These are phyloP conservation scores for Drosophila equinoxialis DNA, from an alignment of 1,140 invertebrate species.

Conservation along the genomic window DNA sequence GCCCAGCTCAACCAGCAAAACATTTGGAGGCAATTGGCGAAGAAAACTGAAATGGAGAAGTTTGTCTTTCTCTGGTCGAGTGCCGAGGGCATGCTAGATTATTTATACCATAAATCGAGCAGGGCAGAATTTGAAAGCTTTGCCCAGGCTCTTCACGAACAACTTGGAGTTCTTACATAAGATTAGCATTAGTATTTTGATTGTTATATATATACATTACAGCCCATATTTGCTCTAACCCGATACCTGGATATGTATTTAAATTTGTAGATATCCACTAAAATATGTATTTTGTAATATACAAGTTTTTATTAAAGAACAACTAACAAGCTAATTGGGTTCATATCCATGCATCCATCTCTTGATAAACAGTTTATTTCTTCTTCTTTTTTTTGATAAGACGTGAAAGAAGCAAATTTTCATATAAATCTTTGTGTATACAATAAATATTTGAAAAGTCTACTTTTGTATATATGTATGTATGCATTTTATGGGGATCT, in stretches of 20 bases:
- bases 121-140: conserved; percentile 46
- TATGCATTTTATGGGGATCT: neutral
- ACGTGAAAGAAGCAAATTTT: neutral
- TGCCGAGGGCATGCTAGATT: conserved; percentile 63
- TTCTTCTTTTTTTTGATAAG: neutral
- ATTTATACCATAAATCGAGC: conserved; percentile 52
- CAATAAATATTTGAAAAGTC: too few relatives aligned
- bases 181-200: conserved; percentile 17
- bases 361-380: neutral
- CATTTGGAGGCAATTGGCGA: conserved; percentile 65
- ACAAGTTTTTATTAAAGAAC: neutral
- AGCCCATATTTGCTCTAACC: neutral
- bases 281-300: neutral
- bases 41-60: conserved; percentile 40
- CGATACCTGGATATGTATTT: neutral
- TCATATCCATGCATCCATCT: neutral
- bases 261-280: neutral
- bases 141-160: conserved; percentile 27
- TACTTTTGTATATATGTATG: too few relatives aligned
- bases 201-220: neutral
- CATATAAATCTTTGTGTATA: too few relatives aligned
- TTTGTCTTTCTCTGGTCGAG: conserved; percentile 56
- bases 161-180: conserved; percentile 32
- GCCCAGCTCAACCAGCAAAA: conserved; percentile 40
- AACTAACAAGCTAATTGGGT: too few relatives aligned